Base-by-base conservation (phyloP, 2,113 vertebrate species). In the Rissa tridactyla region DNA sequence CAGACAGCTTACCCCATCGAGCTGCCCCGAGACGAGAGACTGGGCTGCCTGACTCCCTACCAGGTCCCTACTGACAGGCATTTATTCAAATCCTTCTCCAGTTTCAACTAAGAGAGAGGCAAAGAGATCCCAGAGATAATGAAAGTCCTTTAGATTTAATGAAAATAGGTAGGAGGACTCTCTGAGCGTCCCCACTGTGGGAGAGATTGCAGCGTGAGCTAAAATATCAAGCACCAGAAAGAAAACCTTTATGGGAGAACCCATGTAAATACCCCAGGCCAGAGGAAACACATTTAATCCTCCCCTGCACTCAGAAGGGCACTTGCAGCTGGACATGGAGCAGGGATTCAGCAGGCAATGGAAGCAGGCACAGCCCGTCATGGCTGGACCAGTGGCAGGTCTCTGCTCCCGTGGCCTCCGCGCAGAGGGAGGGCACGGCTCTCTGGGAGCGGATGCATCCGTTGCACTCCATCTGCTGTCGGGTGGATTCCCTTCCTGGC, bases 21-120 rank as follows among this genome's bases (percentile, higher is more conserved):
- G 71, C 44, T 91, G 30, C 49, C 26, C 68, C 61, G 36, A 81
- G 40, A 83, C 21, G 30, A 77, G 21, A 12, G 21, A 77, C 36
- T 30, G 30, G 58, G 46, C 72, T 96, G 18, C 46, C 58, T 57
- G 36, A 70, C 60, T 19, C 20, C 70, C 46, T 73, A 55, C 54
- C 46, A 64, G 44, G 49, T 89, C 55, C 64, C 51, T n/a, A 30
- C 54, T 73, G 80, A 38, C 68, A 78, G 57, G 30, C 13, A 58
- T 77, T 91, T 97, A 81, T 86, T 89, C 72, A 92, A 92, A 83
- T 69, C 13, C 22, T 78, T 73, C 60, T 84, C 64, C 46, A 70
- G 42, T 92, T 89, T 91, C 72, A 95, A 70, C 66, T 21, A 52
- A 91, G 25, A 88, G 40, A 62, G 51, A 78, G 15, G 13, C 36